Base-by-base conservation (phyloP, 2,888 invertebrate genomes). In the Gasteruption jaculator region DNA sequence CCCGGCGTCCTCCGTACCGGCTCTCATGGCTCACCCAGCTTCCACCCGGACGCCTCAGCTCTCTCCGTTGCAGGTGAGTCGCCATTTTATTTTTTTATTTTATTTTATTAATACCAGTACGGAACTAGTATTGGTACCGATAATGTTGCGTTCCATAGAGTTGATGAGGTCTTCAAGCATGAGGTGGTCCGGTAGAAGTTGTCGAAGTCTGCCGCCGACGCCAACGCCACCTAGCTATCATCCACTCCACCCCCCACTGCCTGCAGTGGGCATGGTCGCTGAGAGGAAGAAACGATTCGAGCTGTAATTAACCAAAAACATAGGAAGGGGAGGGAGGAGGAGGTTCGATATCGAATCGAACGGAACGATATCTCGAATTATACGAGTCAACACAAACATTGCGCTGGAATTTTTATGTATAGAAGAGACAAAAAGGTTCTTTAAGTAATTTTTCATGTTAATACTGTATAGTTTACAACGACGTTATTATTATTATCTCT, bases 261-360 rank as follows among this genome's bases (percentile, higher is more conserved):
- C 81, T 65, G 77, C 79, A 61, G 77, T 75, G 70, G 85, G 85
- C 70, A 79, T 83, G 79, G 85, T 84, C 73, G 83, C 83, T 62
- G 83, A 83, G 73, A 77, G 81, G 65, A 80, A 80, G 73, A 81
- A 81, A 71, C 77, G 78, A 67, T 83, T 83, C 74, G 81, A 83
- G 70, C 73, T 76, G 52, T 75, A 68, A 55, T n/a, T n/a, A n/a
- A n/a, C n/a, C n/a, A n/a, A n/a, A n/a, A n/a, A n/a, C n/a, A n/a
- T n/a, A n/a, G n/a, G n/a, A n/a, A n/a, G n/a, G n/a, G n/a, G n/a
- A n/a, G n/a, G n/a, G n/a, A n/a, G n/a, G n/a, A n/a, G n/a, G n/a
- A n/a, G n/a, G n/a, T n/a, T n/a, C n/a, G n/a, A n/a, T n/a, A n/a
- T n/a, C n/a, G n/a, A n/a, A n/a, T n/a, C n/a, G n/a, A n/a, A n/a